A percentile compares a stretch with the other conserved stretches of the same genome.
phyloP scores from a whole-genome alignment of 2,888 invertebrate species.

The Epistrophe grossulariae region DNA sequence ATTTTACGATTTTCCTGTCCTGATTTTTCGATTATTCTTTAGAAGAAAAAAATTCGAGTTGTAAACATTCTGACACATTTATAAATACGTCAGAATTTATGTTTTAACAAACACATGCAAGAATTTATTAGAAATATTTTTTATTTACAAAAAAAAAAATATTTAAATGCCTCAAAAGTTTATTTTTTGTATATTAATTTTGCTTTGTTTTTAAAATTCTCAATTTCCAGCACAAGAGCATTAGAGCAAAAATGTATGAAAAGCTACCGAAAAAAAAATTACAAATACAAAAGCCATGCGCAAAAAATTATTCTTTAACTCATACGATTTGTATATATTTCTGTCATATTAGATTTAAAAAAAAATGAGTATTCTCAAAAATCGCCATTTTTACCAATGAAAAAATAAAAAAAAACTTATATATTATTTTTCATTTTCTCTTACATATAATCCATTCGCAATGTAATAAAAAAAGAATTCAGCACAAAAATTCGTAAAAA shows the following conservation, averaged over 20 bases:
- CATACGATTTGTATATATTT: not conserved
- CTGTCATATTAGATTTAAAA: conserved; percentile 12
- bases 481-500: conserved; percentile 13
- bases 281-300: conserved; percentile 40
- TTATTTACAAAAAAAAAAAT: not conserved
- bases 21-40: conserved; percentile 1
- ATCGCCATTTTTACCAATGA: conserved; percentile 9
- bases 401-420: not conserved
- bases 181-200: not conserved
- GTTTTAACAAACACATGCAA: not conserved
- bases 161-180: not conserved
- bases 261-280: not conserved
- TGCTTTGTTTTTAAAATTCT: not conserved
- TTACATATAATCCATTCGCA: conserved; percentile 49
- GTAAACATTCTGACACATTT: not conserved
- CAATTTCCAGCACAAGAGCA: conserved; percentile 12
- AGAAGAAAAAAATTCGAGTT: not conserved
- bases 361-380: conserved; percentile 22
- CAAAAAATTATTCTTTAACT: not conserved
- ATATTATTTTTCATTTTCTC: not conserved
- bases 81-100: conserved; percentile 3
- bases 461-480: conserved; percentile 1
- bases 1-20: not conserved
- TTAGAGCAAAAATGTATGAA: not conserved
- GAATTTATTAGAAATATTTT: not conserved